Conservation (phyloP, 2,113 vertebrate genomes). For the Tragelaphus scriptus region DNA sequence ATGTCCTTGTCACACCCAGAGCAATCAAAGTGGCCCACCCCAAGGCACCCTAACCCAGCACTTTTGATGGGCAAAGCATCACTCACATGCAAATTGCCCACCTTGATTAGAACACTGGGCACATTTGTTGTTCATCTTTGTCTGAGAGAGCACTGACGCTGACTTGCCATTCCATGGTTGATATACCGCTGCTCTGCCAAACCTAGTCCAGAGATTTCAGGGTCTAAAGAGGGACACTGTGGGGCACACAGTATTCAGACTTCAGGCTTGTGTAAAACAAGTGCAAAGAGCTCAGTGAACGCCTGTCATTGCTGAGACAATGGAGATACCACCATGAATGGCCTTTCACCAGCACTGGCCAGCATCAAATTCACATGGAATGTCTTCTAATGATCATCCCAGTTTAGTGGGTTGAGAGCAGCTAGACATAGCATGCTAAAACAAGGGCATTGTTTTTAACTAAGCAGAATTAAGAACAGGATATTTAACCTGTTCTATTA, state of each 20-base stretch:
- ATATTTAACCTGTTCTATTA: conserved; percentile 74
- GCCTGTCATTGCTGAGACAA: not conserved
- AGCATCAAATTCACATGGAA: conserved; percentile 59
- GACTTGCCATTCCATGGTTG: conserved; percentile 47
- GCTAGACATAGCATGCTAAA: conserved; percentile 66
- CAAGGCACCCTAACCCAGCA: not conserved
- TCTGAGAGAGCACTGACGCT: not conserved
- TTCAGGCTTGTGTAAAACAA: conserved; percentile 66
- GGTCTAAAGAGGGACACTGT: conserved; percentile 62
- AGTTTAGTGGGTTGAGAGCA: conserved; percentile 21
- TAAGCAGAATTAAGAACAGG: conserved; percentile 69
- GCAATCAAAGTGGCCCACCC: not conserved
- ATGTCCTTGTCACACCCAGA: not conserved
- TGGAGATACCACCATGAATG: conserved; percentile 13
- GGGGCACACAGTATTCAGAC: conserved; percentile 65
- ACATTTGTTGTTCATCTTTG: not conserved
- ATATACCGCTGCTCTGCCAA: conserved; percentile 61
- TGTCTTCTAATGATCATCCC: conserved; percentile 52
- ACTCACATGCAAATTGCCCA: not conserved
- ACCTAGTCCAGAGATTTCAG: conserved; percentile 22
- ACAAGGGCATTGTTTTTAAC: conserved; percentile 73
- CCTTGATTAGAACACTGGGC: conserved; percentile 22
- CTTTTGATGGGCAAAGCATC: not conserved
- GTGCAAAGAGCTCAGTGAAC: conserved; percentile 63
- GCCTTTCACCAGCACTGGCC: conserved; percentile 55